phyloP scores from a whole-genome alignment of 2,797 vertebrate species.

The Halcyon chelicuti region DNA sequence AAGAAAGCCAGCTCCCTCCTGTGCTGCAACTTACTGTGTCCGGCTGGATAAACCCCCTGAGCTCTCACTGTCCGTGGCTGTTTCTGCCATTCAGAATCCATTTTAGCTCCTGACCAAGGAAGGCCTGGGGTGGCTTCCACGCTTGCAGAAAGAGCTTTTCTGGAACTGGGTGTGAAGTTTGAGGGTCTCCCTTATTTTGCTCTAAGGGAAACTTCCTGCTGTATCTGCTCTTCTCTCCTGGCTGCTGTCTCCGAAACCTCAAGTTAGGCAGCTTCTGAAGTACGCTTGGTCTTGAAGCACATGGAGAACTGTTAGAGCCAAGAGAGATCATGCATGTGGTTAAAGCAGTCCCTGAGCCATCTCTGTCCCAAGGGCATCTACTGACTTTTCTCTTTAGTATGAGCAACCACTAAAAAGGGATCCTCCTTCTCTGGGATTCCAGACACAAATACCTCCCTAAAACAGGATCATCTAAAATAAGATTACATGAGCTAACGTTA shows the following conservation, averaged over 20 bases:
- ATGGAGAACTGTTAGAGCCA: not conserved
- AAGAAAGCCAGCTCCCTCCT: not conserved
- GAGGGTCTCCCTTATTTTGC: not conserved
- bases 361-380: not conserved
- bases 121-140: not conserved
- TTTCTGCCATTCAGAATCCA: not conserved
- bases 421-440: not conserved
- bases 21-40: not conserved
- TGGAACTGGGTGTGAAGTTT: not conserved
- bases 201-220: not conserved
- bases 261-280: not conserved
- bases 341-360: not conserved
- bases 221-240: not conserved
- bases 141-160: not conserved
- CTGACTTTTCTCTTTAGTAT: not conserved
- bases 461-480: conserved; percentile 8
- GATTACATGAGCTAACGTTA: not conserved
- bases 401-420: not conserved
- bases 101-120: not conserved
- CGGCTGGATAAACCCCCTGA: not conserved
- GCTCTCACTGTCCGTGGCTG: not conserved
- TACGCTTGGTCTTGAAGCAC: not conserved
- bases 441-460: conserved; percentile 7
- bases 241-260: not conserved
- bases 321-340: not conserved